These are phyloP conservation scores for Neoscelio sp. DNA, from an alignment of 2,888 invertebrate genomes.

Conservation along the genomic window DNA sequence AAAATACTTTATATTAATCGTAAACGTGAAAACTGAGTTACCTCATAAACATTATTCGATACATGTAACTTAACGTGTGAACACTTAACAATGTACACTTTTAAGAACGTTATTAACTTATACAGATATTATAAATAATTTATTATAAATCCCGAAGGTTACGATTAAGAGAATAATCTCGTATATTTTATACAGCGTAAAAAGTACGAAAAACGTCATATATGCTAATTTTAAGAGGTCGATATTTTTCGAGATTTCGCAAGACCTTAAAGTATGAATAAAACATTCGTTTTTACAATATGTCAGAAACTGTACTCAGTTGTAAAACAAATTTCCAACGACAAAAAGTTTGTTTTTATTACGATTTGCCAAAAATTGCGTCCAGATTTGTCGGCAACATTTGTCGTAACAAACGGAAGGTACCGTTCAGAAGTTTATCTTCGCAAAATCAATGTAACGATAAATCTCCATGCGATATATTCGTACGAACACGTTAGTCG, in stretches of 20 bases:
- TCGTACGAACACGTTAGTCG: no score
- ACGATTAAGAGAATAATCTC: slow-evolving; percentile 50
- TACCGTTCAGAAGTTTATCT: no score
- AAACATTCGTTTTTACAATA: slow-evolving; percentile 61
- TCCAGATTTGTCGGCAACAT: no score
- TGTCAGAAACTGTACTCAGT: slow-evolving; percentile 47
- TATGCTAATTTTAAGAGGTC: slow-evolving; percentile 60
- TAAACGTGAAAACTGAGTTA: slow-evolving; percentile 26
- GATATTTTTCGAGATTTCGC: slow-evolving; percentile 57
- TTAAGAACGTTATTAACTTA: no score
- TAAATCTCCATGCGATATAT: no score
- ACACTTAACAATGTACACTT: no score
- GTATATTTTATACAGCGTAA: slow-evolving; percentile 12
- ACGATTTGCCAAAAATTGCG: slow-evolving; percentile 47
- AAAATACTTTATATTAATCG: slow-evolving; percentile 33
- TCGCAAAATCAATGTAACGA: no score
- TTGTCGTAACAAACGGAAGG: no score
- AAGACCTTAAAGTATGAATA: slow-evolving; percentile 50
- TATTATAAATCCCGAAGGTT: slow-evolving; percentile 19
- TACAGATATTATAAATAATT: slow-evolving; percentile 14
- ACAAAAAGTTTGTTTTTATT: slow-evolving; percentile 54
- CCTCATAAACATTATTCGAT: slow-evolving; percentile 2
- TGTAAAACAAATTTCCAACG: slow-evolving; percentile 59
- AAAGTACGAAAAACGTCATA: slow-evolving; percentile 33
- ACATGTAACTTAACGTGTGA: slow-evolving; percentile 18